phyloP scores from a whole-genome alignment of 1,140 invertebrate genomes.

The Bombus difficillimus region DNA sequence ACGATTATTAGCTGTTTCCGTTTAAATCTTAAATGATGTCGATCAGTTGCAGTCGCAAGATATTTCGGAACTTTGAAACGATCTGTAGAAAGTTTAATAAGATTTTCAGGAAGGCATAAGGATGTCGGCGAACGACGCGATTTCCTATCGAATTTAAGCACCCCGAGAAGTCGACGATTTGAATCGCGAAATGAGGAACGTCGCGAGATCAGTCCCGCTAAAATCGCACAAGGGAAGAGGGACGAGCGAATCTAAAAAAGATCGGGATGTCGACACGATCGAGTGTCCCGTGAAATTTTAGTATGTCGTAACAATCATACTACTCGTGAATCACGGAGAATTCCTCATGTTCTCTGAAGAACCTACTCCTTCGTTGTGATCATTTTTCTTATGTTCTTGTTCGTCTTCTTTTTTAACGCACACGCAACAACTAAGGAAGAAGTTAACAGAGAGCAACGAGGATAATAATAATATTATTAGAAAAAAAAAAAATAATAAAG shows the following conservation, averaged over 20 bases:
- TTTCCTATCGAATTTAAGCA: neutral
- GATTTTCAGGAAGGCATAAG: conserved; percentile 3
- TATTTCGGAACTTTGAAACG: neutral
- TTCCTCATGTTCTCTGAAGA: neutral
- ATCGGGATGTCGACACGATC: neutral
- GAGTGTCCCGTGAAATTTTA: neutral
- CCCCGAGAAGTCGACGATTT: neutral
- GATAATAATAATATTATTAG: conserved; percentile 27
- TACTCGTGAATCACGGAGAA: neutral
- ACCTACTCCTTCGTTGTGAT: neutral
- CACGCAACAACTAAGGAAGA: conserved; percentile 43
- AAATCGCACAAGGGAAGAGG: neutral
- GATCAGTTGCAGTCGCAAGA: neutral
- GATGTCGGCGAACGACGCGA: neutral
- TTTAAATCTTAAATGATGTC: neutral
- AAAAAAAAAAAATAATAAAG: neutral
- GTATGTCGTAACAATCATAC: conserved; percentile 14
- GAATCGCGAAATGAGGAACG: neutral
- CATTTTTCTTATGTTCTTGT: neutral
- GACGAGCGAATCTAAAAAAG: neutral
- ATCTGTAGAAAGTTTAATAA: neutral
- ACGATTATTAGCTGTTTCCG: neutral
- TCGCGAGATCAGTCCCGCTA: neutral
- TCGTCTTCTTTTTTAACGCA: neutral
- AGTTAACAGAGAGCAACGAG: conserved; percentile 40